phyloP scores from a whole-genome alignment of 2,888 invertebrate genomes.

The Holacanthella duospinosa region DNA sequence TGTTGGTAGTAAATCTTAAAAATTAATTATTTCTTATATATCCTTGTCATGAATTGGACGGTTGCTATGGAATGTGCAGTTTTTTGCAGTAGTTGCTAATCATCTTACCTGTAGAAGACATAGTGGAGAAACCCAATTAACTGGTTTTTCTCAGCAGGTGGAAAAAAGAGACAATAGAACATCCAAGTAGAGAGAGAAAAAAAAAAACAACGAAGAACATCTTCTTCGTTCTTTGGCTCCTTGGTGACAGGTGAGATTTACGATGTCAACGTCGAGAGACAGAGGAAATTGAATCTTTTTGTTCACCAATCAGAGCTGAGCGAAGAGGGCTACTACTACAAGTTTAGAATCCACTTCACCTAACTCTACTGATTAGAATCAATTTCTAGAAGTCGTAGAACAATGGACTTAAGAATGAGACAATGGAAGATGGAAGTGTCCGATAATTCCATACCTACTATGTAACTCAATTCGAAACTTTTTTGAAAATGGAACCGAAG shows the following conservation, averaged over 20 bases:
- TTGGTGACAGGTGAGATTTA: constrained; percentile 1
- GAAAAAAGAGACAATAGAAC: neutral
- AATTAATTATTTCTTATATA: constrained; percentile 2
- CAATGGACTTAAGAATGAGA: neutral
- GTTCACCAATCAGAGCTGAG: neutral
- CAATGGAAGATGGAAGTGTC: neutral
- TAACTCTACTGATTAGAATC: neutral
- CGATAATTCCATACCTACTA: neutral
- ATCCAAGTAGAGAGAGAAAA: too few relatives aligned
- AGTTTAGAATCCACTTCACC: neutral
- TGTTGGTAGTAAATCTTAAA: neutral
- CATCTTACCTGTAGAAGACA: neutral
- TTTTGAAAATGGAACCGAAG: constrained; percentile 2
- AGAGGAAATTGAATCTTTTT: neutral
- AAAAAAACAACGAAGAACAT: neutral
- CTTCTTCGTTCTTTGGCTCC: neutral
- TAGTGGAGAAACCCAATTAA: constrained; percentile 3
- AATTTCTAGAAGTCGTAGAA: neutral
- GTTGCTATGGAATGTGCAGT: too few relatives aligned
- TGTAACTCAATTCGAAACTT: neutral
- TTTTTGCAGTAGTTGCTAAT: neutral
- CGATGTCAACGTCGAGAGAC: neutral
- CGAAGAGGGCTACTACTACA: neutral
- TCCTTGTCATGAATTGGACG: too few relatives aligned
- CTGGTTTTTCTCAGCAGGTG: constrained; percentile 8